Percentiles rank a stretch among this genome's conserved stretches.
phyloP scores from a whole-genome alignment of 2,888 invertebrate species.

The Eilema griseolum region DNA sequence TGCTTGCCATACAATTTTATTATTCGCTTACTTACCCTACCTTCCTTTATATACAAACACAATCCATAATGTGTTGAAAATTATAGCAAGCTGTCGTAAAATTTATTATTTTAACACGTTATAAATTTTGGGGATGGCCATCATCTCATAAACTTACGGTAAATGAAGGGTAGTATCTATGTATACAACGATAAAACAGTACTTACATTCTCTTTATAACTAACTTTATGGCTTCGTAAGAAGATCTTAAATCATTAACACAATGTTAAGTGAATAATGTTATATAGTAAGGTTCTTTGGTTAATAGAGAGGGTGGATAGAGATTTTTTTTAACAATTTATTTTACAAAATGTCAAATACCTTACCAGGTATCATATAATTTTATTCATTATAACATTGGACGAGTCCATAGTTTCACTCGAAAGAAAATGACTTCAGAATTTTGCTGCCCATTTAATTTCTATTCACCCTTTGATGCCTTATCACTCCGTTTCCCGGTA shows the following conservation, averaged over 20 bases:
- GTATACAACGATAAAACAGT: constrained; percentile 69
- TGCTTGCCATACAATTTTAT: background rate
- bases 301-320: too few relatives aligned
- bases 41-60: background rate
- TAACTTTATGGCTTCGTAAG: constrained; percentile 66
- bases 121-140: constrained; percentile 54
- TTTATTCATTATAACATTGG: too few relatives aligned
- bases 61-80: constrained; percentile 15
- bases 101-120: constrained; percentile 36
- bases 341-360: too few relatives aligned
- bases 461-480: too few relatives aligned
- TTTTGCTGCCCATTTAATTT: too few relatives aligned
- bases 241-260: constrained; percentile 67
- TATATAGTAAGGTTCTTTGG: constrained; percentile 21
- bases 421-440: too few relatives aligned
- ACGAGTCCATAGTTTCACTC: too few relatives aligned
- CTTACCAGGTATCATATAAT: too few relatives aligned
- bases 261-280: constrained; percentile 60
- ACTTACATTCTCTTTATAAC: constrained; percentile 65
- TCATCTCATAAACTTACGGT: constrained; percentile 59
- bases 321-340: too few relatives aligned
- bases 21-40: background rate
- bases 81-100: constrained; percentile 19
- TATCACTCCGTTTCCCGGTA: too few relatives aligned
- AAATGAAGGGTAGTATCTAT: constrained; percentile 56